Percentiles rank a stretch among this genome's conserved stretches.
Conservation (phyloP, 2,113 vertebrate genomes). For the Aspiorhynchus laticeps region DNA sequence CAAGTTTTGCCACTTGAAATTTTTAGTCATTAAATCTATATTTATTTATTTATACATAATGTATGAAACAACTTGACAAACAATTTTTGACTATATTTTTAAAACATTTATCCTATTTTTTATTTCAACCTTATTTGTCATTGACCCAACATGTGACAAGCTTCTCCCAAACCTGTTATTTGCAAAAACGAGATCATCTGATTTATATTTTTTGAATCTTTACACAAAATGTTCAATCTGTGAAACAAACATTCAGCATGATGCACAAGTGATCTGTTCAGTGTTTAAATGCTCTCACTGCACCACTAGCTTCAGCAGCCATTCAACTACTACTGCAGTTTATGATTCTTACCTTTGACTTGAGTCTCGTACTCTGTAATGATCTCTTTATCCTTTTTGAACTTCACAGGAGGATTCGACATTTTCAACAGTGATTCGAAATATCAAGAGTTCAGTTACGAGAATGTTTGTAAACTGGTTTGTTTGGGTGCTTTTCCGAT, state of each 20-base stretch:
- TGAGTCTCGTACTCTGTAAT: slow-evolving; percentile 96
- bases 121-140: not conserved
- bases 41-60: too few species aligned
- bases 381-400: slow-evolving; percentile 99
- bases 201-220: not conserved
- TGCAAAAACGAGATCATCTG: not conserved
- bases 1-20: not conserved
- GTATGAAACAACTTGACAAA: not conserved
- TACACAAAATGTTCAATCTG: not conserved
- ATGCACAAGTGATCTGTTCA: not conserved
- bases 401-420: slow-evolving; percentile 85
- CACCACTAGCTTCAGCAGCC: not conserved
- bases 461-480: not conserved
- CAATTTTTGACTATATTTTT: not conserved
- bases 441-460: slow-evolving; percentile 14
- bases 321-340: not conserved
- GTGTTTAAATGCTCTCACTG: not conserved
- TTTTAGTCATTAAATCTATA: not conserved
- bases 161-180: not conserved
- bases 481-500: slow-evolving; percentile 53
- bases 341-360: slow-evolving; percentile 88
- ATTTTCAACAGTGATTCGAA: slow-evolving; percentile 73
- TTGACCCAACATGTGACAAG: not conserved
- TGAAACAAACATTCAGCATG: not conserved
- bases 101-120: not conserved